Conservation (phyloP, 2,113 vertebrate species). For the Gulo gulo region DNA sequence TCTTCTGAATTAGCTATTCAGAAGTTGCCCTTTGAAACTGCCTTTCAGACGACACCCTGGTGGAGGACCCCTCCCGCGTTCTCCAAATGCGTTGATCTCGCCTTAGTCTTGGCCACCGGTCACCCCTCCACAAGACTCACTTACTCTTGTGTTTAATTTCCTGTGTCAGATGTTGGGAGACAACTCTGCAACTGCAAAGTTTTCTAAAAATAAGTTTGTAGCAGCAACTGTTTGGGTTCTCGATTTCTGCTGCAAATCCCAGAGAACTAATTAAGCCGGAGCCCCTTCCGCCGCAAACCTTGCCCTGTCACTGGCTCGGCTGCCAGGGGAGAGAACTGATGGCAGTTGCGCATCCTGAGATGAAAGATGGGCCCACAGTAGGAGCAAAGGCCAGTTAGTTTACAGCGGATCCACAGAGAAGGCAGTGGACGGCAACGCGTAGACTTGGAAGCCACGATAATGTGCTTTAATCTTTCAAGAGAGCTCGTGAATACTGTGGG, state of each 20-base stretch:
- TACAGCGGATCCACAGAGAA: not conserved
- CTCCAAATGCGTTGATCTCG: not conserved
- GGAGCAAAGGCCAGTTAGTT: not conserved
- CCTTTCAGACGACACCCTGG: not conserved
- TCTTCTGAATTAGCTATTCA: not conserved
- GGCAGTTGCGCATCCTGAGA: not conserved
- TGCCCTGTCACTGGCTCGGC: not conserved
- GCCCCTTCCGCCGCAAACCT: not conserved
- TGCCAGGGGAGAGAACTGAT: not conserved
- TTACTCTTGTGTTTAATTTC: not conserved
- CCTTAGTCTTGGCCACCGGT: not conserved
- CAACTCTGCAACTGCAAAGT: not conserved
- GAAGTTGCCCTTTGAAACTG: not conserved
- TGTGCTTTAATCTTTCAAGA: not conserved
- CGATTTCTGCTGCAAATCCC: not conserved
- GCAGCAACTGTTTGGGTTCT: not conserved
- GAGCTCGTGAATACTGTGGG: not conserved
- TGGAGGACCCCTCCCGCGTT: not conserved
- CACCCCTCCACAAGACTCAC: not conserved
- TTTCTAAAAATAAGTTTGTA: not conserved
- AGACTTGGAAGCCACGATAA: accelerated
- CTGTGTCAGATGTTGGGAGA: not conserved
- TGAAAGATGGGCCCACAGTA: accelerated
- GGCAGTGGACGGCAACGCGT: not conserved
- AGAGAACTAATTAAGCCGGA: not conserved